Base-by-base conservation (phyloP, 2,888 invertebrate species). In the Noctua comes region DNA sequence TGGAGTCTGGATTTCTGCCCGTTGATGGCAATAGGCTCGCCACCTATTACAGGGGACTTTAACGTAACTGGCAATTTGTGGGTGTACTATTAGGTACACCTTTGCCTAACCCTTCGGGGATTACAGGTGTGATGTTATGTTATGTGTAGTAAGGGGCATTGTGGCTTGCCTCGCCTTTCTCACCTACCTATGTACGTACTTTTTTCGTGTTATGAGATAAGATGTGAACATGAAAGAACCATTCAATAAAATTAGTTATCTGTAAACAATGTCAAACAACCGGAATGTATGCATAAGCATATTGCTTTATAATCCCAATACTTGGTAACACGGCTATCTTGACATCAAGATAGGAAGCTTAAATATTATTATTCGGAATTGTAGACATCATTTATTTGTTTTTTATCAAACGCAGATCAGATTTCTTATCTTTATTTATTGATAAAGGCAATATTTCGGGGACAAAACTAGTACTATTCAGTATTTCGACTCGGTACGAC, bases 361-460 rank as follows among this genome's bases (percentile, higher is more conserved):
- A 80, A 80, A 68, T 82, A 74, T 68, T 81, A 69, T 68, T 77
- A 77, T 86, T 71, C 70, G 27, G 31, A 74, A 68, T 48, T 36
- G 68, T 62, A 72, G 71, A 72, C 36, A 59, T 59, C n/a, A 54
- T 83, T 65, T 54, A 71, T 83, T 68, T 73, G 48, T 70, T 76
- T 66, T 68, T 76, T 86, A 89, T 89, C 48, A 68, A 57, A 68
- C 24, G 70, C 62, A 68, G 78, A 84, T 86, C 78, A 76, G 82
- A 86, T 84, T 84, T 73, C 57, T 68, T 89, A 89, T 89, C 88
- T 72, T 7, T 75, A 74, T 70, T 79, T 16, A 43, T 74, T 73
- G 88, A 88, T 88, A 85, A 89, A 72, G 40, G 10, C 21, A 59
- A 80, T 78, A 72, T 76, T 83, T 79, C 54, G 46, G 68, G 43